Conservation (phyloP, 2,888 invertebrate species). For the Lacanobia wlatinum region DNA sequence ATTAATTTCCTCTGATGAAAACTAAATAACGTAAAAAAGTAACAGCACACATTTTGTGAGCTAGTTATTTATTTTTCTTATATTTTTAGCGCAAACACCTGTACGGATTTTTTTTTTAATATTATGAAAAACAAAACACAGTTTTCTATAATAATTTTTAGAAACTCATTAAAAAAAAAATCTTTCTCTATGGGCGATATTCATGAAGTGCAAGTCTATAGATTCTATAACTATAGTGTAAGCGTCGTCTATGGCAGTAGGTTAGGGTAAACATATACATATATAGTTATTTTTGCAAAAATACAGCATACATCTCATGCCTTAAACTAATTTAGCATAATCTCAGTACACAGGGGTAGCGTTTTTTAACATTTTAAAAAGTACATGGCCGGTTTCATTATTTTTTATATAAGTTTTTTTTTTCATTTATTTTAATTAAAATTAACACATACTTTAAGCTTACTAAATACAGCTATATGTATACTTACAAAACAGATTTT, state of each 20-base stretch:
- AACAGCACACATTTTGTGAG: no score
- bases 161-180: not conserved
- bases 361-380: slow-evolving; percentile 71
- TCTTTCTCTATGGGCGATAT: slow-evolving; percentile 43
- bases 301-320: slow-evolving; percentile 81
- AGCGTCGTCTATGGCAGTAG: slow-evolving; percentile 68
- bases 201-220: slow-evolving; percentile 62
- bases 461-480: slow-evolving; percentile 84
- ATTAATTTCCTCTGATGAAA: not conserved
- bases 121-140: no score
- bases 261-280: slow-evolving; percentile 65
- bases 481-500: slow-evolving; percentile 75
- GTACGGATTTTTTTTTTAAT: no score
- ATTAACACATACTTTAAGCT: slow-evolving; percentile 73
- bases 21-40: not conserved
- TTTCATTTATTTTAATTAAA: slow-evolving; percentile 72
- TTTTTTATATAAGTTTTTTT: slow-evolving; percentile 73
- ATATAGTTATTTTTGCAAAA: slow-evolving; percentile 80
- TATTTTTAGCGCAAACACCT: no score
- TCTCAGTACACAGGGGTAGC: slow-evolving; percentile 81
- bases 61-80: no score
- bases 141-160: no score
- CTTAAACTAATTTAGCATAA: slow-evolving; percentile 78
- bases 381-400: slow-evolving; percentile 88
- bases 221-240: slow-evolving; percentile 61